Conservation (phyloP, 2,113 vertebrate genomes). For the Tachysurus fulvidraco region DNA sequence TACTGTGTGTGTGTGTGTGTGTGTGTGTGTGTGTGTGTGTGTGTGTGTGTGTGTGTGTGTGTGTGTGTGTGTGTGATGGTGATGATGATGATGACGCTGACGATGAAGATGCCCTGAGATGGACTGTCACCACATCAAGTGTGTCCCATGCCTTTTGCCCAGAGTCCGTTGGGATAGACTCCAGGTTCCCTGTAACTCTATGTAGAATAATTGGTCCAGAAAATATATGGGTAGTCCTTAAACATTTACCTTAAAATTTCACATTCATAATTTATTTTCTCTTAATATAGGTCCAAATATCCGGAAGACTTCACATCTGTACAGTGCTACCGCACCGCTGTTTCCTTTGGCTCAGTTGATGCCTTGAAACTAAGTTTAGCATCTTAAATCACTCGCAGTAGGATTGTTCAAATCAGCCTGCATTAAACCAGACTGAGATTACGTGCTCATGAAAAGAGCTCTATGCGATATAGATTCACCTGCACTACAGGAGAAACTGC, state of each 20-base stretch:
- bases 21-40: no score
- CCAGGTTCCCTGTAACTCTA: no score
- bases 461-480: neutral
- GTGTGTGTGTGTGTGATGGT: no score
- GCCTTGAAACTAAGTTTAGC: neutral
- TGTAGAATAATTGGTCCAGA: no score
- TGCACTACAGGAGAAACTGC: neutral
- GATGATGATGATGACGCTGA: no score
- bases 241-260: neutral
- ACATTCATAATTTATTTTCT: neutral
- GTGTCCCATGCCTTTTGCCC: no score
- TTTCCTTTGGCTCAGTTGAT: neutral
- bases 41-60: no score
- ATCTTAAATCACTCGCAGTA: neutral
- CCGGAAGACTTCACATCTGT: neutral
- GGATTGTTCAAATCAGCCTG: neutral
- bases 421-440: neutral
- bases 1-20: no score
- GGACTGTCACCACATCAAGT: no score
- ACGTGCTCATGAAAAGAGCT: neutral
- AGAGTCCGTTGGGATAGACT: no score
- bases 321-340: neutral
- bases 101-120: no score
- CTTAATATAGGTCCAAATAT: neutral
- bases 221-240: no score